Evolutionary conservation across 2,113 vertebrate species (phyloP), one percentile per base, ranked within the genome.

Genomic region (Gavia stellata): DNA sequence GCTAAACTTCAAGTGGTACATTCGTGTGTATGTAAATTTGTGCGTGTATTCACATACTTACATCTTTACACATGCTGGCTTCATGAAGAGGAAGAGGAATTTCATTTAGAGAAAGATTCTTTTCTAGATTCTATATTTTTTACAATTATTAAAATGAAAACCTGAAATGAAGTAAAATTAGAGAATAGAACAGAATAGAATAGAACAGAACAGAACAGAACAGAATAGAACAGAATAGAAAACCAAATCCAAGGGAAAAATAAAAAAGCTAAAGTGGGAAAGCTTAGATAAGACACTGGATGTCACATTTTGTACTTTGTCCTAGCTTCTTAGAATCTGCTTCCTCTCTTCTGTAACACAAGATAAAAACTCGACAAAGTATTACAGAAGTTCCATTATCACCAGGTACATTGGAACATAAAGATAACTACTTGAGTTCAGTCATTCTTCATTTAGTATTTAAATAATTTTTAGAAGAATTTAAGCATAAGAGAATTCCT

Each of bases 231-330:
- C 6, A 12, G 33, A 55, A 66, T 11, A 9, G 14, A 49, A 40
- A 26, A 31, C 2, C 2, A 36, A 49, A 47, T 5, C 3, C 1
- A 75, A 31, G 18, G 25, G 1, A 3, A 10, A 21, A 34, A 49
- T 44, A 44, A 19, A 66, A 52, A 65, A 19, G 1, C 1, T 1
- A 9, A 24, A 81, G 38, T 1, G 5, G 2, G 25, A 50, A 45
- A 49, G 4, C 5, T 56, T 59, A 26, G 3, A 7, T 20, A 78
- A 72, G 26, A 47, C 20, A 53, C 8, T 14, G 6, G 3, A 2
- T 53, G 31, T 79, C 29, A 40, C 6, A 2, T 67, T 71, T 81
- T 85, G 17, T 52, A 82, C 10, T 38, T 63, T 67, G 8, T 53
- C 17, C 5, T 11, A 17, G 4, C 10, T 72, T 61, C 33, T 19